These are phyloP conservation scores for Albula goreensis DNA, from an alignment of 2,113 vertebrate species.

Conservation along the genomic window DNA sequence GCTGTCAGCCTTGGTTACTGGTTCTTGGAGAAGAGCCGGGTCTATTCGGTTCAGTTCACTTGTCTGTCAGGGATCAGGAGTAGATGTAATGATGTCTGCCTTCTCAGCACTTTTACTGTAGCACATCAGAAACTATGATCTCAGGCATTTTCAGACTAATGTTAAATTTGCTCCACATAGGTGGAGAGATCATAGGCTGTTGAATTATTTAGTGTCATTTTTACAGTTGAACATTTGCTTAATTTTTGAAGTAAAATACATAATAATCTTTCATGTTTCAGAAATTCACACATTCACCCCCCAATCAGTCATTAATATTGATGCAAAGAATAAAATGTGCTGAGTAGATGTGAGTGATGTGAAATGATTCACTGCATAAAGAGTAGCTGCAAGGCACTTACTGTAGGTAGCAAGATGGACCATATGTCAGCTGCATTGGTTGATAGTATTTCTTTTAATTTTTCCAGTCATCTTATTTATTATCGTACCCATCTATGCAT, in stretches of 20 bases:
- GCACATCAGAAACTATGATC: not conserved
- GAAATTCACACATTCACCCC: not conserved
- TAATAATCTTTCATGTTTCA: not conserved
- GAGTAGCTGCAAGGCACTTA: no score
- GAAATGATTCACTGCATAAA: no score
- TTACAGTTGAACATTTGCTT: not conserved
- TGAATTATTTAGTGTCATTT: not conserved
- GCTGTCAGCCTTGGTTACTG: conserved; percentile 23
- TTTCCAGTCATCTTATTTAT: no score
- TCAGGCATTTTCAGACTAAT: not conserved
- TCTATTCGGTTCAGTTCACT: conserved; percentile 1
- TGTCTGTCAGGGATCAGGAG: conserved; percentile 8
- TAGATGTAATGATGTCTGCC: not conserved
- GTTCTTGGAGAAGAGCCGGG: conserved; percentile 3
- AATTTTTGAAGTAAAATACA: not conserved
- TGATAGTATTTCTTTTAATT: no score
- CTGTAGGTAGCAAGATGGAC: no score
- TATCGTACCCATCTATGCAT: no score
- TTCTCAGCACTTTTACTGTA: conserved; percentile 14
- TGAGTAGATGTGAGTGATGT: no score
- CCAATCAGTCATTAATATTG: not conserved
- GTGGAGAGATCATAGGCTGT: not conserved
- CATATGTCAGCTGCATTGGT: no score
- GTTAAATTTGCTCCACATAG: not conserved
- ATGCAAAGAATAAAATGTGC: no score